Conservation (phyloP, 2,113 vertebrate species). For the Callionymus lyra region DNA sequence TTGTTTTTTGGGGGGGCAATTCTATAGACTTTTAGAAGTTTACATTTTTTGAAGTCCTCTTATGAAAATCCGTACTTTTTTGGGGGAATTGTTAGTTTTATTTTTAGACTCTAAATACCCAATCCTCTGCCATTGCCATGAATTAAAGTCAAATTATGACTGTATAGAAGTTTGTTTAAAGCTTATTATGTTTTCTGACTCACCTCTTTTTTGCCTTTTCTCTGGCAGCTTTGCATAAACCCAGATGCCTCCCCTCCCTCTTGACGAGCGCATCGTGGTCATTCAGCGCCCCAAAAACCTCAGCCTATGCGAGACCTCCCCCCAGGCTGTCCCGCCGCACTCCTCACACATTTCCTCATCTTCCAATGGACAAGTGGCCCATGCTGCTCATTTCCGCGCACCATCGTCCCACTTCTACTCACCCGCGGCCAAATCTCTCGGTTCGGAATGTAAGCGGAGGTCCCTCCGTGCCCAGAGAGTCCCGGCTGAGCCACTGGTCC, state of each 20-base stretch:
- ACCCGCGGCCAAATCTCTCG: conserved; percentile 49
- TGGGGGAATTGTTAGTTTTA: too few relatives aligned
- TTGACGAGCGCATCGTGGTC: conserved; percentile 79
- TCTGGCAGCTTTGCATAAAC: conserved; percentile 58
- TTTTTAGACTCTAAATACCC: too few relatives aligned
- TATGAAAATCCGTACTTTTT: too few relatives aligned
- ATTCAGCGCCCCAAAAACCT: conserved; percentile 71
- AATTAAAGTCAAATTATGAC: too few relatives aligned
- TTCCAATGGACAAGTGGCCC: conserved; percentile 38
- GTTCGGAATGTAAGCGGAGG: conserved; percentile 66
- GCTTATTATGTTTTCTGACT: not conserved
- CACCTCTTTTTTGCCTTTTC: conserved; percentile 27
- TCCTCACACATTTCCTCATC: conserved; percentile 48
- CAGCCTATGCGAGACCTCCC: conserved; percentile 58
- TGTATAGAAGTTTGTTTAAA: too few relatives aligned
- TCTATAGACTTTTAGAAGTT: too few relatives aligned
- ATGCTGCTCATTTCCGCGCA: conserved; percentile 40
- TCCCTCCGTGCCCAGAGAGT: conserved; percentile 46
- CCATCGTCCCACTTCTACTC: conserved; percentile 49
- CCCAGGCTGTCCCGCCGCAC: conserved; percentile 55
- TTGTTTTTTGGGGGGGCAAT: too few relatives aligned
- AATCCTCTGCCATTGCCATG: too few relatives aligned
- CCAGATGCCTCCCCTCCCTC: conserved; percentile 80
- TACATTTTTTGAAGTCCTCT: too few relatives aligned
- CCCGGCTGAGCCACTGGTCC: conserved; percentile 41